phyloP scores from a whole-genome alignment of 2,113 vertebrate genomes.

The Peromyscus leucopus region DNA sequence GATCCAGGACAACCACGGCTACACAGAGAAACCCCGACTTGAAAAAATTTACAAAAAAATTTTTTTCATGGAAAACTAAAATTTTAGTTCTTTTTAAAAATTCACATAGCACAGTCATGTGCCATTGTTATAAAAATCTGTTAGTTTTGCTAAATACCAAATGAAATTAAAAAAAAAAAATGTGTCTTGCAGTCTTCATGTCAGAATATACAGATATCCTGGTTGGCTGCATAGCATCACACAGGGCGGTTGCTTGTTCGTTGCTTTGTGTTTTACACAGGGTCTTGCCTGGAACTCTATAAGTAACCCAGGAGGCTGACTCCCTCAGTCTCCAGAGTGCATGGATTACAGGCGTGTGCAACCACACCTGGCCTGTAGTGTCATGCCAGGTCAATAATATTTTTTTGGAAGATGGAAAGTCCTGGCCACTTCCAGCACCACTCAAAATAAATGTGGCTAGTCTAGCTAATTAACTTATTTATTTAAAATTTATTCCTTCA shows the following conservation, averaged over 20 bases:
- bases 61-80: not conserved
- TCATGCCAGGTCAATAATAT: not conserved
- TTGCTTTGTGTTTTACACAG: not conserved
- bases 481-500: not conserved
- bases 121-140: slow-evolving; percentile 11
- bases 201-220: not conserved
- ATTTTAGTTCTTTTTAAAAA: not conserved
- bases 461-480: not conserved
- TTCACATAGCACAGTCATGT: not conserved
- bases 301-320: not conserved
- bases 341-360: not conserved
- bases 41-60: not conserved
- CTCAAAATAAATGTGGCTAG: not conserved
- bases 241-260: not conserved
- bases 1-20: not conserved
- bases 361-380: not conserved
- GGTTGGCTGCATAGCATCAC: not conserved
- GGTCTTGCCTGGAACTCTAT: not conserved
- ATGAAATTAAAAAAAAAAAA: not conserved
- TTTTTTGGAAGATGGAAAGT: not conserved
- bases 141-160: not conserved
- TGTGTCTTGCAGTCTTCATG: not conserved
- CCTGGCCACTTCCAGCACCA: too few species aligned
- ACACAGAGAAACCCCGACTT: not conserved
- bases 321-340: not conserved